These are phyloP conservation scores for Isichthys henryi DNA, from an alignment of 2,113 vertebrate genomes.

Conservation along the genomic window DNA sequence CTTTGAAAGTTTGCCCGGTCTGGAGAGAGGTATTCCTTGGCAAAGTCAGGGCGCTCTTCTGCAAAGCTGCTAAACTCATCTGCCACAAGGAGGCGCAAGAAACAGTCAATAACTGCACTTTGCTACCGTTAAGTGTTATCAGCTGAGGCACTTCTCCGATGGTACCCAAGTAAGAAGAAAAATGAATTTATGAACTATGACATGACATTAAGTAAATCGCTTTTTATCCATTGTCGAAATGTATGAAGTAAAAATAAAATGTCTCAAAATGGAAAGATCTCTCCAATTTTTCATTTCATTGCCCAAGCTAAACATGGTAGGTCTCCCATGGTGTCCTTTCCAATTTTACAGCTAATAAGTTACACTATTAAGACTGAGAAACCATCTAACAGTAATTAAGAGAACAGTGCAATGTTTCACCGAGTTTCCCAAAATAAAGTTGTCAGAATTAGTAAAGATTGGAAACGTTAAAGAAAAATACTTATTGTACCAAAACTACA, in stretches of 20 bases:
- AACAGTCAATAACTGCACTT: background rate
- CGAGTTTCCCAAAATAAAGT: background rate
- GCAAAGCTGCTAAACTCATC: slow-evolving; percentile 78
- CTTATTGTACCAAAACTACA: background rate
- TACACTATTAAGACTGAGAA: background rate
- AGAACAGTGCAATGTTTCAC: background rate
- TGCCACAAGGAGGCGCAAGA: slow-evolving; percentile 57
- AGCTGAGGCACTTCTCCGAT: background rate
- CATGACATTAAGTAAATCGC: background rate
- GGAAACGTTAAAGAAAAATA: background rate
- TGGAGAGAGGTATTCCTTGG: slow-evolving; percentile 73
- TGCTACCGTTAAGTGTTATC: background rate
- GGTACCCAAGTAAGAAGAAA: background rate
- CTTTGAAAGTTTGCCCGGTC: slow-evolving; percentile 58
- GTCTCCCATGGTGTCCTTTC: background rate
- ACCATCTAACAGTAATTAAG: background rate
- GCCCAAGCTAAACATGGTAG: background rate
- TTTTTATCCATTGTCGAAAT: background rate
- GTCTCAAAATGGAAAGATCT: background rate
- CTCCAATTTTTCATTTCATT: background rate
- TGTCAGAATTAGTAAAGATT: background rate
- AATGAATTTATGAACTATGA: background rate
- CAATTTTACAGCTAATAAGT: background rate
- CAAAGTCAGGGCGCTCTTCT: slow-evolving; percentile 72
- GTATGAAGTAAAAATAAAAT: background rate